Evolutionary conservation across 2,113 vertebrate genomes (phyloP).

Genomic region (Python bivittatus): DNA sequence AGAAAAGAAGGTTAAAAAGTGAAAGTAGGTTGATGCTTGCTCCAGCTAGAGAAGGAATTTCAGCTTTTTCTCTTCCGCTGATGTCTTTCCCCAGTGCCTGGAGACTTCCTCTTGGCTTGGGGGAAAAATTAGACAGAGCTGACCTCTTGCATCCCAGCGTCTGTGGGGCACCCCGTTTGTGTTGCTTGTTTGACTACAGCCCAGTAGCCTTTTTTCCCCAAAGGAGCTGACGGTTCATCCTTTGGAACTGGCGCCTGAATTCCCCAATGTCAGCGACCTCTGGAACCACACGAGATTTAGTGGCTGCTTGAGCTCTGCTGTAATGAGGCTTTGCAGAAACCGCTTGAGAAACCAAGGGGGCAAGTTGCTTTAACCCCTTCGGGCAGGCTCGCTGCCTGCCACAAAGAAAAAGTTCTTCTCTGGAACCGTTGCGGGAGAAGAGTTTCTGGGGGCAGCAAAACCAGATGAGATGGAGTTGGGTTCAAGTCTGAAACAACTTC

Average conservation of each 20-base stretch:
- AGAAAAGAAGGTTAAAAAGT: background rate
- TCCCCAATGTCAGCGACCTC: conserved; percentile 72
- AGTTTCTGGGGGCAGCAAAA: background rate
- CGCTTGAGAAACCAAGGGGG: conserved; percentile 65
- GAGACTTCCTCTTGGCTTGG: background rate
- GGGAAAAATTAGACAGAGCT: background rate
- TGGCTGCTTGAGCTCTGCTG: conserved; percentile 67
- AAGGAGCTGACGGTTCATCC: conserved; percentile 60
- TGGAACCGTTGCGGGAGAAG: background rate
- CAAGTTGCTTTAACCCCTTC: conserved; percentile 64
- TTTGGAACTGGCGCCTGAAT: conserved; percentile 68
- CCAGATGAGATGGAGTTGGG: background rate
- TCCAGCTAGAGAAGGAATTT: background rate
- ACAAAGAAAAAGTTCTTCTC: background rate
- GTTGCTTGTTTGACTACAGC: conserved; percentile 42
- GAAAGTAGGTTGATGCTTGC: too few species aligned
- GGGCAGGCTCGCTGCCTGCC: background rate
- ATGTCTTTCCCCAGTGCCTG: too few species aligned
- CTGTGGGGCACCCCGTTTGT: background rate
- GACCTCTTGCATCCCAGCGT: conserved; percentile 13
- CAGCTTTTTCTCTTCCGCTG: background rate
- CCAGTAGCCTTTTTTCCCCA: conserved; percentile 33
- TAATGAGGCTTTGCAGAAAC: conserved; percentile 75
- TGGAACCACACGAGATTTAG: conserved; percentile 73
- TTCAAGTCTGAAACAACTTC: background rate